Evolutionary conservation across 2,888 invertebrate genomes (phyloP), one percentile per base, ranked within the genome.

Genomic region (Ophion ellenae): DNA sequence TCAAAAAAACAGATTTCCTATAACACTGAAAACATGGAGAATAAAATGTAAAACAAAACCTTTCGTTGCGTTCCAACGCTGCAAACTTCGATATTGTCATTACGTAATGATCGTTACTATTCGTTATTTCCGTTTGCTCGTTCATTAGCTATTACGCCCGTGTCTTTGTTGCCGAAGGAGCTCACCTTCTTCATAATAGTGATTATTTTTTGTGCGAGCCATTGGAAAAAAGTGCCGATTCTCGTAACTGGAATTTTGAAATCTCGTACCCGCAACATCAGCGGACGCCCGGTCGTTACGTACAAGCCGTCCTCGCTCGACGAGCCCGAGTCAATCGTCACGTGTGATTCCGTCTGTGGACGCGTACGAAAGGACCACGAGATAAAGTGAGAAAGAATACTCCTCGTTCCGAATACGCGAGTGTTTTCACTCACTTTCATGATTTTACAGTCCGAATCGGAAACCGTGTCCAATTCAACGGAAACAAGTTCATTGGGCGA

Each of bases 161-260:
- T 53, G 53, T 53, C 14, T 53, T 53, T 53, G 11, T 53, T 4
- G 53, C 36, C 11, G 20, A 10, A 53, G 32, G 76, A 36, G 47
- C 24, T 78, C 5, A 91, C 92, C 84, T 80, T 88, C 74, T 86
- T 90, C 4, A 92, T 57, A n/a, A 88, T 74, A 70, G 69, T 63
- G 9, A 83, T 66, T 10, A 92, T 71, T 75, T 88, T 91, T 61
- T 85, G 90, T 47, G 87, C 80, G 32, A 92, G 36, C 91, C 91
- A 92, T 17, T 85, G 74, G 63, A 89, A 92, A 57, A 90, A 85
- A 59, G 76, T 85, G 2, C 79, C 24, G 32, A 90, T 75, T 82
- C 82, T 89, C 1, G 53, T 14, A 1, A 67, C 53, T 24, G 77
- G 40, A 74, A 40, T 53, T 24, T 66, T 71, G 5, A 59, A 53